These are phyloP conservation scores for Autographa gamma DNA, from an alignment of 2,888 invertebrate species.

Conservation along the genomic window DNA sequence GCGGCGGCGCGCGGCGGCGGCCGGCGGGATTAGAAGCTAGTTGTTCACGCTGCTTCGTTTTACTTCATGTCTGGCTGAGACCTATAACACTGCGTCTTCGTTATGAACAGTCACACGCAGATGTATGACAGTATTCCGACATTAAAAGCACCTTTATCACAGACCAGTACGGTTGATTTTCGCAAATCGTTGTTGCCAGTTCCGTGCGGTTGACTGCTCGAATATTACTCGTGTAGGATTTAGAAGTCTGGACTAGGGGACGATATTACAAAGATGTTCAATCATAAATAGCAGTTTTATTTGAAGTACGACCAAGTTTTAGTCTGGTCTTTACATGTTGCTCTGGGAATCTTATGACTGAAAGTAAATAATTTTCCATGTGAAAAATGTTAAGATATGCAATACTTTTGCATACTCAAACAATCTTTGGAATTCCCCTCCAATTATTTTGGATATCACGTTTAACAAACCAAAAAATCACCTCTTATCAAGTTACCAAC, in stretches of 20 bases:
- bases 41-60: slow-evolving; percentile 11
- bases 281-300: not conserved
- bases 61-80: slow-evolving; percentile 1
- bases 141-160: not conserved
- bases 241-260: not conserved
- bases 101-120: not conserved
- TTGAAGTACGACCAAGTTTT: not conserved
- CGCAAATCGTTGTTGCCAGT: not conserved
- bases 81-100: slow-evolving; percentile 28
- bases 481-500: not conserved
- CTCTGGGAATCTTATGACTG: not conserved
- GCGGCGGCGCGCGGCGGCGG: slow-evolving; percentile 7
- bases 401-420: too few relatives aligned
- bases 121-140: not conserved
- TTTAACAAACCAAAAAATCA: not conserved
- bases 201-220: not conserved
- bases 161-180: not conserved
- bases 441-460: not conserved
- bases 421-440: not conserved
- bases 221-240: not conserved
- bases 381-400: too few relatives aligned
- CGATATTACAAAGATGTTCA: not conserved
- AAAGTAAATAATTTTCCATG: not conserved
- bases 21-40: slow-evolving; percentile 8
- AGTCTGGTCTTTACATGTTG: not conserved